Conservation (phyloP, 2,113 vertebrate genomes). For the Leuciscus idus region DNA sequence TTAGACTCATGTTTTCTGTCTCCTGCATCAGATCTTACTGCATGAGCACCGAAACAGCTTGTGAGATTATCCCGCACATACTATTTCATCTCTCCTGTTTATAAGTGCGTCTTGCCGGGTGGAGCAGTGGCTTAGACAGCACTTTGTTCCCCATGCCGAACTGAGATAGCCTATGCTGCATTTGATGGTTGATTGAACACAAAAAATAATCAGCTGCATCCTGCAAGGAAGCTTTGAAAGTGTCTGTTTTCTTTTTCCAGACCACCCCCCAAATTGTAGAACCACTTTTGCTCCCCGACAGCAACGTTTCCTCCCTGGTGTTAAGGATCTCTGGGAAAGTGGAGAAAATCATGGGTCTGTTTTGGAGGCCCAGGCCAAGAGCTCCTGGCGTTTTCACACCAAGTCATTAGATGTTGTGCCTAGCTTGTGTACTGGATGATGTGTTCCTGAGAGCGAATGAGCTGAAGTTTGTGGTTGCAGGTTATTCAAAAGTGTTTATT, state of each 20-base stretch:
- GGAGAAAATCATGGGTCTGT: conserved; percentile 17
- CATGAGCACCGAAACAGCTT: background rate
- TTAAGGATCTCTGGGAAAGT: conserved; percentile 13
- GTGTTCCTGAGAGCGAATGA: background rate
- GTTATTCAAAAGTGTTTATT: conserved; percentile 31
- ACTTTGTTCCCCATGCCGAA: conserved; percentile 67
- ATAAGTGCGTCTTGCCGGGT: conserved; percentile 16
- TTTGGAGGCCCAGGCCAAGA: conserved; percentile 9
- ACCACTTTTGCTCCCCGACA: background rate
- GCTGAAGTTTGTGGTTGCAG: conserved; percentile 23
- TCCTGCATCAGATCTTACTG: background rate
- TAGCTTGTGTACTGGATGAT: conserved; percentile 54
- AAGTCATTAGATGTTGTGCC: conserved; percentile 49
- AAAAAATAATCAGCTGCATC: conserved; percentile 70
- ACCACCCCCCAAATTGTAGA: conserved; percentile 39
- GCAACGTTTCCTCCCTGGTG: conserved; percentile 4
- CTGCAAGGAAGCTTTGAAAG: conserved; percentile 68
- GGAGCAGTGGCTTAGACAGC: conserved; percentile 57
- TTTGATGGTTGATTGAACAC: conserved; percentile 79
- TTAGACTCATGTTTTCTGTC: background rate
- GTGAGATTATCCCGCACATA: background rate
- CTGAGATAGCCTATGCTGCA: conserved; percentile 61
- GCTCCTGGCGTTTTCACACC: conserved; percentile 27
- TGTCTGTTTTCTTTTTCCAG: conserved; percentile 59
- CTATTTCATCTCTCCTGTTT: conserved; percentile 41